phyloP scores from a whole-genome alignment of 2,888 invertebrate genomes.

The Pachycephus smyrnensis region DNA sequence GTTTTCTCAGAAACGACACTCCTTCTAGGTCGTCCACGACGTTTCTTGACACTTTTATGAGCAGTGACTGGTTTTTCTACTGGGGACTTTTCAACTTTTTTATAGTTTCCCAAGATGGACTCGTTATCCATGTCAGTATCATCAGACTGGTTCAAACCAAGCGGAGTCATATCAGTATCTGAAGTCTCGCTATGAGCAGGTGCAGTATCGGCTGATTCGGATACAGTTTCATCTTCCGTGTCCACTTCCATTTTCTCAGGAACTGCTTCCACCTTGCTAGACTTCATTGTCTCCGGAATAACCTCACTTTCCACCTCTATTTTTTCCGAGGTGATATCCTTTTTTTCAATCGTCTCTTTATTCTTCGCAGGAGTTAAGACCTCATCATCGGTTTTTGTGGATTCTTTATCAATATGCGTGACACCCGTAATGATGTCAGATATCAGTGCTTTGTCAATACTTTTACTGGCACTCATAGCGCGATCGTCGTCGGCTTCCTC shows the following conservation, averaged over 20 bases:
- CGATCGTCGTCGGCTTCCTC: conserved; percentile 22
- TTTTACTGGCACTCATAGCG: conserved; percentile 14
- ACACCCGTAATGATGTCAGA: not conserved
- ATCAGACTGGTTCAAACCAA: conserved; percentile 21
- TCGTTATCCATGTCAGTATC: conserved; percentile 16
- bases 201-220: conserved; percentile 45
- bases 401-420: not conserved
- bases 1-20: conserved; percentile 21
- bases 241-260: conserved; percentile 13
- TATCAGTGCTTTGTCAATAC: conserved; percentile 15
- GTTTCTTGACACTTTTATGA: conserved; percentile 29
- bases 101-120: not conserved
- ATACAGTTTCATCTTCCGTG: conserved; percentile 50
- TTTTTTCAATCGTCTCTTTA: not conserved
- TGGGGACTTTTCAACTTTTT: not conserved
- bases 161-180: conserved; percentile 35
- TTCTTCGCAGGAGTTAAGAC: not conserved
- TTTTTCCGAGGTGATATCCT: not conserved
- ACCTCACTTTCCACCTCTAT: not conserved
- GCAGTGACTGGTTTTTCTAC: not conserved
- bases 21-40: conserved; percentile 54
- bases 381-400: not conserved
- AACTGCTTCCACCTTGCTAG: not conserved
- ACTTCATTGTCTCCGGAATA: not conserved
- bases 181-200: conserved; percentile 48